Evolutionary conservation across 2,888 invertebrate species (phyloP).

Genomic region (Cordylochernes scorpioides): DNA sequence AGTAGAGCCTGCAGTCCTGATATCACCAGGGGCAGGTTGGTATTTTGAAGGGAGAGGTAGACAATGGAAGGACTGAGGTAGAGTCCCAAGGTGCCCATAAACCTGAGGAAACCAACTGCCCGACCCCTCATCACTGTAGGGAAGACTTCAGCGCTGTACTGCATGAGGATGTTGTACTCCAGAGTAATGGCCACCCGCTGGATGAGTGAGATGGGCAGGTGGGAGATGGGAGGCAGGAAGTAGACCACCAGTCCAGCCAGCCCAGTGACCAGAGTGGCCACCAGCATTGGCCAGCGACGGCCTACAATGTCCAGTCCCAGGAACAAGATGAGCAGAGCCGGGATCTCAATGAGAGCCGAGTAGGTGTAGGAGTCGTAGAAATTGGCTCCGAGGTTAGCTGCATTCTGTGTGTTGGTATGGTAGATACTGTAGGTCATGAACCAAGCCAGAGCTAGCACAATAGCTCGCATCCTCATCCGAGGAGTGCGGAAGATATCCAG

Average conservation of each 20-base stretch:
- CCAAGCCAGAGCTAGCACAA: slow-evolving; percentile 12
- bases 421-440: slow-evolving; percentile 11
- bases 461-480: slow-evolving; percentile 6
- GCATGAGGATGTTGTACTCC: slow-evolving; percentile 63
- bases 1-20: slow-evolving; percentile 44
- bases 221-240: slow-evolving; percentile 30
- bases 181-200: slow-evolving; percentile 64
- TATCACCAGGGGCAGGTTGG: slow-evolving; percentile 49
- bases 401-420: slow-evolving; percentile 14
- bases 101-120: slow-evolving; percentile 57
- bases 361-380: slow-evolving; percentile 14
- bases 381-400: slow-evolving; percentile 13
- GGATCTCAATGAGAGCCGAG: slow-evolving; percentile 13
- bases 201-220: slow-evolving; percentile 37
- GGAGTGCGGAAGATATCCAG: slow-evolving; percentile 11
- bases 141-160: slow-evolving; percentile 59
- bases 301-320: slow-evolving; percentile 13
- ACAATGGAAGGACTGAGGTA: slow-evolving; percentile 41
- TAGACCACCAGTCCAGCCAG: slow-evolving; percentile 36
- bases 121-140: slow-evolving; percentile 66
- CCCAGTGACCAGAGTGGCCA: slow-evolving; percentile 61
- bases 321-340: slow-evolving; percentile 9
- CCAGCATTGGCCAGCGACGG: slow-evolving; percentile 11
- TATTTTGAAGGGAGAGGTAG: slow-evolving; percentile 43
- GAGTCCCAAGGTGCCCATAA: slow-evolving; percentile 34